Percentiles rank a stretch among this genome's conserved stretches.
Evolutionary conservation across 2,797 vertebrate species (phyloP).

Genomic region (Alauda arvensis): DNA sequence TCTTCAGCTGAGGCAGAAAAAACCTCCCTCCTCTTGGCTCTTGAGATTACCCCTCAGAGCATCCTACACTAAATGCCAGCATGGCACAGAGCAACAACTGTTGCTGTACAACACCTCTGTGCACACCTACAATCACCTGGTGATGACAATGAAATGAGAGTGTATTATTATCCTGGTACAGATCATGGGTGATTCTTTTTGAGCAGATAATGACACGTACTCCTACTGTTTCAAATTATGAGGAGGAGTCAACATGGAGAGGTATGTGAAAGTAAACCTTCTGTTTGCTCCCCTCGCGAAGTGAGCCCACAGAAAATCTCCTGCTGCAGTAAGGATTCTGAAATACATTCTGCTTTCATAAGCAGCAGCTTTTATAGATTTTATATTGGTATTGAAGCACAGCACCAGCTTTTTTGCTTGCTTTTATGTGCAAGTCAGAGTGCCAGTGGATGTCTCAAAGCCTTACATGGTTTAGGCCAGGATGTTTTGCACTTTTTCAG

Average conservation of each 20-base stretch:
- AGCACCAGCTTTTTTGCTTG: neutral
- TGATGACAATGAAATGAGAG: constrained; percentile 61
- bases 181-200: constrained; percentile 28
- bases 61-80: constrained; percentile 4
- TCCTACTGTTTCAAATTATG: constrained; percentile 60
- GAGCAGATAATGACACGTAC: constrained; percentile 60
- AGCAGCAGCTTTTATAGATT: neutral
- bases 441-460: neutral
- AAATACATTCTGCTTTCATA: neutral
- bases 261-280: constrained; percentile 48
- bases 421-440: neutral
- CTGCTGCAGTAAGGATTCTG: neutral
- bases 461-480: neutral
- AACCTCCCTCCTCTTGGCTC: neutral
- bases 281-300: constrained; percentile 13
- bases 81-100: neutral
- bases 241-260: constrained; percentile 45
- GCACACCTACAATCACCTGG: constrained; percentile 52
- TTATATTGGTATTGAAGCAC: neutral
- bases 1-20: neutral
- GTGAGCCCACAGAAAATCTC: neutral
- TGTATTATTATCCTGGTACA: constrained; percentile 44
- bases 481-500: neutral
- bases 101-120: constrained; percentile 23
- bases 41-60: constrained; percentile 25